These are phyloP conservation scores for Megaceryle alcyon DNA, from an alignment of 2,797 vertebrate genomes.

Conservation along the genomic window DNA sequence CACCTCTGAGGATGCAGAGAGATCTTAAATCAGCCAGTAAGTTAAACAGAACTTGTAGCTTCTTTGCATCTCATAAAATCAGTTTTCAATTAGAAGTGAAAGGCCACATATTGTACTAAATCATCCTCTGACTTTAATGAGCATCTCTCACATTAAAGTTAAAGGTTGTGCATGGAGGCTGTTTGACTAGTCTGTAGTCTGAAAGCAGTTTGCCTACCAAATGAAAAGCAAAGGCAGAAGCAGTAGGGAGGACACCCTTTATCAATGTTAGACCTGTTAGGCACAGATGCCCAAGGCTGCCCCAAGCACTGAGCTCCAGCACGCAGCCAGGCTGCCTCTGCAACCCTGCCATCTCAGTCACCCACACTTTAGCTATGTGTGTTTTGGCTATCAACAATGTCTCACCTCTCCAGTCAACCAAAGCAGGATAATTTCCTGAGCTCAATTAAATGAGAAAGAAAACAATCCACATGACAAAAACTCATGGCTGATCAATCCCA, in stretches of 20 bases:
- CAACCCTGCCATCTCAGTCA: conserved; percentile 43
- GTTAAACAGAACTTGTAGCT: neutral
- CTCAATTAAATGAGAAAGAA: conserved; percentile 41
- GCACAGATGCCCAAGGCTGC: neutral
- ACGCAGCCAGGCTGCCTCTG: neutral
- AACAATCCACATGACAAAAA: conserved; percentile 51
- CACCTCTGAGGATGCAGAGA: neutral
- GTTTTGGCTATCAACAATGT: conserved; percentile 49
- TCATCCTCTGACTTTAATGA: neutral
- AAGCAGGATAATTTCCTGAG: conserved; percentile 56
- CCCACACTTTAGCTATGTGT: conserved; percentile 39
- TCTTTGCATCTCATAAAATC: neutral
- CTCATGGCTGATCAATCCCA: conserved; percentile 8
- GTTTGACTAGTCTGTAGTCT: neutral
- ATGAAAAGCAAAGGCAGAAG: neutral
- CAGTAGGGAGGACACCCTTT: neutral
- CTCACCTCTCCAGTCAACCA: conserved; percentile 64
- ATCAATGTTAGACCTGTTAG: neutral
- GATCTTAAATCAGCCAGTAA: conserved; percentile 1
- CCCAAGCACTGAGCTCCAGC: conserved; percentile 19
- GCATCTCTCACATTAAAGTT: neutral
- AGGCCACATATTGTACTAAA: neutral
- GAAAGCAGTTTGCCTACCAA: neutral
- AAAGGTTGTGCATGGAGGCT: neutral
- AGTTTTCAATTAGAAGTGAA: neutral